These are phyloP conservation scores for Cisticola juncidis DNA, from an alignment of 2,113 vertebrate genomes.

Conservation along the genomic window DNA sequence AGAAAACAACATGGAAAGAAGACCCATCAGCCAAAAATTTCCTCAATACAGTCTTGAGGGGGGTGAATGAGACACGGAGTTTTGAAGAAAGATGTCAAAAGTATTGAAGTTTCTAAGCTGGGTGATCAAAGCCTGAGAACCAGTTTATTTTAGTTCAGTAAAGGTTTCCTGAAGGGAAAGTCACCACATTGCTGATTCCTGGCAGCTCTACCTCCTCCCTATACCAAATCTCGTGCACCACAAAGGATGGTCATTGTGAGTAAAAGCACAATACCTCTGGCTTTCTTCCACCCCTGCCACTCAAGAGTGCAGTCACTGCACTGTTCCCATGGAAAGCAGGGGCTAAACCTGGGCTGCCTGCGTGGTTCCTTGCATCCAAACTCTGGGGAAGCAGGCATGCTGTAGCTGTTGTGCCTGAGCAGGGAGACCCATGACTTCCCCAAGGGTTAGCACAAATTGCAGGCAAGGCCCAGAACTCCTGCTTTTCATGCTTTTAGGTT, in stretches of 20 bases:
- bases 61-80: background rate
- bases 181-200: background rate
- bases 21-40: background rate
- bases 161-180: background rate
- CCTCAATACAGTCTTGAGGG: background rate
- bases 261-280: background rate
- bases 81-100: background rate
- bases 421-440: background rate
- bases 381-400: background rate
- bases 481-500: background rate
- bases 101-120: background rate
- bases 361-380: rapidly evolving
- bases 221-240: rapidly evolving
- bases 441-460: rapidly evolving
- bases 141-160: background rate
- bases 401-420: rapidly evolving
- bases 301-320: rapidly evolving
- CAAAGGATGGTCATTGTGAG: rapidly evolving
- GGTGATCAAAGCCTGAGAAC: background rate
- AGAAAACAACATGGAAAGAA: background rate
- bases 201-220: background rate
- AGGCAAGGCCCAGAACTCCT: background rate
- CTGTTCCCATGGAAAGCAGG: background rate
- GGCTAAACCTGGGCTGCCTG: background rate
- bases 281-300: background rate